Evolutionary conservation across 2,888 invertebrate genomes (phyloP).

Genomic region (Rambutsinella grinnellia): DNA sequence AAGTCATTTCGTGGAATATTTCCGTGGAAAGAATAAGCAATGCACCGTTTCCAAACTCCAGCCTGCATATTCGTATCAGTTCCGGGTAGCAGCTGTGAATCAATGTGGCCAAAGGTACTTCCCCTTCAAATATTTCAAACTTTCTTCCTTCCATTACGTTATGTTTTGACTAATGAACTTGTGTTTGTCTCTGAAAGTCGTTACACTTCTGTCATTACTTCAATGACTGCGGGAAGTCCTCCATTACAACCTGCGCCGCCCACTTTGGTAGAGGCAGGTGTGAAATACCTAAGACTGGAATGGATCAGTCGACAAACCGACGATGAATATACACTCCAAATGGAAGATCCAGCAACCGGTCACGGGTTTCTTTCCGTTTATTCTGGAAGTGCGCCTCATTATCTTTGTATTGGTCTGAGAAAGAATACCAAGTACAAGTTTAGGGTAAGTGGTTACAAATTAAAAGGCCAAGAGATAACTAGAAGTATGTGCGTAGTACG

Average conservation of each 20-base stretch:
- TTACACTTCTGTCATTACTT: slow-evolving; percentile 79
- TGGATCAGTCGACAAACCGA: slow-evolving; percentile 84
- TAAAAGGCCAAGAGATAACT: neutral
- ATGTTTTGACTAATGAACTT: too few relatives aligned
- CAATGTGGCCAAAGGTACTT: slow-evolving; percentile 78
- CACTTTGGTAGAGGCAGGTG: slow-evolving; percentile 75
- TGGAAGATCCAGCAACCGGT: slow-evolving; percentile 79
- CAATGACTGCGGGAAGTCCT: slow-evolving; percentile 83
- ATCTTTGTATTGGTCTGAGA: slow-evolving; percentile 78
- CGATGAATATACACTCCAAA: slow-evolving; percentile 85
- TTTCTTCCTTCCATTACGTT: too few relatives aligned
- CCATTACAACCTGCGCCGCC: slow-evolving; percentile 86
- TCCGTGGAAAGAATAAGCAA: slow-evolving; percentile 81
- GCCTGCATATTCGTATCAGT: slow-evolving; percentile 84
- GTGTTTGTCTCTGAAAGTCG: slow-evolving; percentile 71
- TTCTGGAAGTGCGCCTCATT: slow-evolving; percentile 80
- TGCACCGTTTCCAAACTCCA: slow-evolving; percentile 82
- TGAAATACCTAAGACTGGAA: slow-evolving; percentile 77
- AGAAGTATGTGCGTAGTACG: neutral
- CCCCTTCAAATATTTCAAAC: too few relatives aligned
- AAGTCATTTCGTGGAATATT: slow-evolving; percentile 80
- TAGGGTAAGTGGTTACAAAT: slow-evolving; percentile 69
- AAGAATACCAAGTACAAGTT: slow-evolving; percentile 87
- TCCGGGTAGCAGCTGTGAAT: slow-evolving; percentile 87
- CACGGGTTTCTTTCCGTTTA: slow-evolving; percentile 86